Evolutionary conservation across 53 echinoderm and acorn worm species (phyloP), one percentile per base, ranked within the genome.

Genomic region (Pentamera pediparva): DNA sequence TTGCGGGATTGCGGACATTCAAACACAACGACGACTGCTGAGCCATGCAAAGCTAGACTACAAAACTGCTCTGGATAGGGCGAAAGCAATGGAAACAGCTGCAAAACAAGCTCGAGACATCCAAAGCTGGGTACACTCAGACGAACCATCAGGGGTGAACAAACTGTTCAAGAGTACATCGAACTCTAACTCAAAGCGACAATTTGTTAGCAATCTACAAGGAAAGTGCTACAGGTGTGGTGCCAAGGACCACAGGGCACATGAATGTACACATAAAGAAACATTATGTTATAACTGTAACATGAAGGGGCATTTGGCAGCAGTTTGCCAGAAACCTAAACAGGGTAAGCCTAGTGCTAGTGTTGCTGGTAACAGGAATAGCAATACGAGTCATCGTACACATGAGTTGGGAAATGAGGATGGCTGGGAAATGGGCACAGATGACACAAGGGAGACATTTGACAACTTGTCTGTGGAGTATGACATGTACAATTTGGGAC

Each of bases 281-380:
- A 50, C 51, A 6, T 35, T 38, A 9, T 69, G 79, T 27, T 37
- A 54, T 27, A 69, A 69, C 32, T 79, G 70, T 36, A 13, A 51
- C 10, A 71, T 41, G 40, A 61, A 32, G 39, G 82, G 82, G 62
- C 82, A 82, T 64, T 62, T 82, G 39, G 45, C 75, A 10, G 54
- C 53, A 20, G 83, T 76, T 13, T 77, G 83, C 54, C 32, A 51
- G 15, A 74, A 74, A 22, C 43, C 74, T 0, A 74, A 41, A 47
- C 65, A 47, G 50, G 26, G n/a, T n/a, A n/a, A n/a, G n/a, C 51
- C 6, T 10, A 11, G 51, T 59, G 11, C 5, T 8, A 59, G 32
- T 28, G 6, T 17, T 4, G 5, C 18, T 18, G 28, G 13, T 6
- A 31, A 26, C 18, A 5, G 37, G 6, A 5, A 17, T 10, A 22